Conservation (phyloP, 2,113 vertebrate species). For the Carollia perspicillata region DNA sequence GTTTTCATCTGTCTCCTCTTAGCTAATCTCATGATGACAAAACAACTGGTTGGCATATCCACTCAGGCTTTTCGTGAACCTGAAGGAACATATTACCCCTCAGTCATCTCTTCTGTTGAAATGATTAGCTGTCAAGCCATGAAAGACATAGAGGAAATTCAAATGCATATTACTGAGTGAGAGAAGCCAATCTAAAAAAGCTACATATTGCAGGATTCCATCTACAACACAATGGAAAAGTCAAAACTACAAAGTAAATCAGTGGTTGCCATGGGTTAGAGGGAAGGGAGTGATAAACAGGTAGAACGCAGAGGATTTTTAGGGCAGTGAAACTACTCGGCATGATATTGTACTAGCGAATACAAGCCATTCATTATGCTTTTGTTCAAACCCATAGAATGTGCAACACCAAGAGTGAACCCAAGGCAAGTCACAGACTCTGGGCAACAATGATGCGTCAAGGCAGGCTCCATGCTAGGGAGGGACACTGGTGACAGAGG, state of each 20-base stretch:
- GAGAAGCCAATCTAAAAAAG: neutral
- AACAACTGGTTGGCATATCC: neutral
- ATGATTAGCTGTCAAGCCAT: neutral
- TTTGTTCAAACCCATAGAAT: too few species aligned
- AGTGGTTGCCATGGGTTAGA: neutral
- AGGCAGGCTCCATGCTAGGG: neutral
- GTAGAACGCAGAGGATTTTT: neutral
- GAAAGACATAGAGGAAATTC: neutral
- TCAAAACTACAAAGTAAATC: neutral
- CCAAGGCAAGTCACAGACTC: too few species aligned
- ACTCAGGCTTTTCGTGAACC: neutral
- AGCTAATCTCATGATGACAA: neutral
- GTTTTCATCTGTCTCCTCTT: neutral
- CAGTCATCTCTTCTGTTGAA: neutral
- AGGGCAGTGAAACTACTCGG: neutral
- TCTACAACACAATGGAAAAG: neutral
- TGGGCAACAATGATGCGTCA: neutral
- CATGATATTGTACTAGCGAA: neutral
- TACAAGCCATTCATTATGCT: neutral
- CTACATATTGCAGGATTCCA: neutral
- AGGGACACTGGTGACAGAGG: neutral
- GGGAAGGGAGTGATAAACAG: neutral
- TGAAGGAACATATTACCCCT: conserved; percentile 1
- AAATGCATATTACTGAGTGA: neutral
- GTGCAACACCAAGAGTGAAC: too few species aligned